Evolutionary conservation across 2,797 vertebrate species (phyloP), one percentile per base, ranked within the genome.

Genomic region (Neosilurus hyrtlii): DNA sequence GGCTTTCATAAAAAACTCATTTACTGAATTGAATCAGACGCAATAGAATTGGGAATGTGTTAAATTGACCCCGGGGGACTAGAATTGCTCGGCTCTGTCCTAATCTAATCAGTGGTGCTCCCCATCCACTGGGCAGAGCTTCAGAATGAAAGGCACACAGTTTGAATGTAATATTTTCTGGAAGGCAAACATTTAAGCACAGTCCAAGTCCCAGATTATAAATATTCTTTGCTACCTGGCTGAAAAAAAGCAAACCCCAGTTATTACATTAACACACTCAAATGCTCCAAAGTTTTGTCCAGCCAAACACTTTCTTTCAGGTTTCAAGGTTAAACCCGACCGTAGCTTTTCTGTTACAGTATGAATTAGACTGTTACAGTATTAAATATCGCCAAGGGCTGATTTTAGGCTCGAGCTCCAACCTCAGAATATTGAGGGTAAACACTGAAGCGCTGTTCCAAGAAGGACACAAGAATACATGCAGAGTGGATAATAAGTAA

Each of bases 31-130:
- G 61, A 75, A 76, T 75, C 51, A 74, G 51, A 67, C 7, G 5
- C 20, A 57, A 6, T 66, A 22, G 43, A 74, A 74, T 63, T 65
- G 59, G 26, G 11, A 75, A 24, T 63, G 59, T 52, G 51, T 51
- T 82, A 75, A 82, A 82, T 63, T 75, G 51, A 49, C 49, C 49
- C 49, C 30, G 61, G 22, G 77, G 62, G 77, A 79, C 62, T 66
- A 66, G 77, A 79, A 26, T 79, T 82, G 70, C 62, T 52, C 12
- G 15, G 24, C 43, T 66, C 30, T 67, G 73, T 30, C 15, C 52
- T 54, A 66, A 67, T 63, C 62, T n/a, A 54, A 82, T 73, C 68
- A 62, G 37, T 16, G 37, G 37, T 30, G 79, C 66, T 62, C 70
- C 30, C 35, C 49, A 56, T 66, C 80, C 80, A 52, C 2, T 22